These are phyloP conservation scores for Plodia interpunctella DNA, from an alignment of 1,140 invertebrate species.

Conservation along the genomic window DNA sequence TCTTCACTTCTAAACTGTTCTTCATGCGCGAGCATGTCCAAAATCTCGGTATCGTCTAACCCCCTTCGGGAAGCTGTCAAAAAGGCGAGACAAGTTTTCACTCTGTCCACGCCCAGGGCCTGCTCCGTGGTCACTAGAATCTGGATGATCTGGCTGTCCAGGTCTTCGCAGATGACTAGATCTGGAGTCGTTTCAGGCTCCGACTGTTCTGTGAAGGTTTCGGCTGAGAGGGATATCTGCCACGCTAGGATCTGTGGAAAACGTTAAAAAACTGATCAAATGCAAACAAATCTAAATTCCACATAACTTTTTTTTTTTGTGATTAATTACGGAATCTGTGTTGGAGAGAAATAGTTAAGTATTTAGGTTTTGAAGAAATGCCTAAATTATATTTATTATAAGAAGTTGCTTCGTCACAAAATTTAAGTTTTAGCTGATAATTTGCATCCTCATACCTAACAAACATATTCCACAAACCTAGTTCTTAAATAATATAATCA, in stretches of 20 bases:
- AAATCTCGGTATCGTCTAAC: slow-evolving; percentile 84
- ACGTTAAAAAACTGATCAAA: no score
- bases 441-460: no score
- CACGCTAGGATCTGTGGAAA: slow-evolving; percentile 78
- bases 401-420: no score
- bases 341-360: no score
- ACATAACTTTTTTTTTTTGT: no score
- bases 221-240: slow-evolving; percentile 80
- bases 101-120: slow-evolving; percentile 79
- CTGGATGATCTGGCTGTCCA: slow-evolving; percentile 78
- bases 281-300: no score
- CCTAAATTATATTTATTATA: no score
- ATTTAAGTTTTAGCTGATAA: no score
- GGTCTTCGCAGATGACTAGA: slow-evolving; percentile 71
- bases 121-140: slow-evolving; percentile 82
- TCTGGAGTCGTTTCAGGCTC: slow-evolving; percentile 56
- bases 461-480: no score
- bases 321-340: no score
- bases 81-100: slow-evolving; percentile 79
- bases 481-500: no score
- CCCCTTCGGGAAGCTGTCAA: slow-evolving; percentile 83
- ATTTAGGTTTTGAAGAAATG: no score
- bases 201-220: slow-evolving; percentile 60
- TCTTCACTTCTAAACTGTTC: slow-evolving; percentile 82
- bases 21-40: slow-evolving; percentile 85